Percentiles rank a stretch among this genome's conserved stretches.
phyloP scores from a whole-genome alignment of 2,113 vertebrate genomes.

The Eulemur rufifrons region DNA sequence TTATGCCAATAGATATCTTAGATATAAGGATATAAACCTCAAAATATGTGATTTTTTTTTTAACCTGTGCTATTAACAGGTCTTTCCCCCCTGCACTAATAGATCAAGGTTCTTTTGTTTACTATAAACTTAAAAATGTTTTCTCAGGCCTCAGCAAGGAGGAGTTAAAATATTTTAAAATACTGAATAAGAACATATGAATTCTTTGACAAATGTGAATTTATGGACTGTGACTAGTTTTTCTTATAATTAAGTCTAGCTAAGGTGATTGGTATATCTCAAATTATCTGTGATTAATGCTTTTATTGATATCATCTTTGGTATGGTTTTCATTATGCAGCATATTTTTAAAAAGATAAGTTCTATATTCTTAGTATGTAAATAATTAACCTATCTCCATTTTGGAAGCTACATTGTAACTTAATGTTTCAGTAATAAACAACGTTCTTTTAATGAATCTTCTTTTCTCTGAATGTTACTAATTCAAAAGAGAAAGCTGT shows the following conservation, averaged over 20 bases:
- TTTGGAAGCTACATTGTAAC: neutral
- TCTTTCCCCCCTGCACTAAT: neutral
- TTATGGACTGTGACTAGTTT: neutral
- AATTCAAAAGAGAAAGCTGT: conserved; percentile 69
- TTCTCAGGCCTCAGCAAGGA: neutral
- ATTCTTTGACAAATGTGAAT: neutral
- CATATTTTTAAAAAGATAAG: neutral
- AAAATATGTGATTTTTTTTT: neutral
- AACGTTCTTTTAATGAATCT: conserved; percentile 53
- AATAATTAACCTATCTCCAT: neutral
- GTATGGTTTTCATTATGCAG: conserved; percentile 37
- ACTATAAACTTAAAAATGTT: conserved; percentile 32
- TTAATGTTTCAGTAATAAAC: neutral
- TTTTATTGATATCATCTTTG: neutral
- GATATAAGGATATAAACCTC: neutral
- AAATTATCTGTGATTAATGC: neutral
- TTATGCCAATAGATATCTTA: neutral
- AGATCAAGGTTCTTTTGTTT: neutral
- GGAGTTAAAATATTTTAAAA: conserved; percentile 1
- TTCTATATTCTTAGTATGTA: neutral
- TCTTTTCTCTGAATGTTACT: conserved; percentile 70
- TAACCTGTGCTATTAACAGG: neutral
- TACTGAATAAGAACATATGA: neutral
- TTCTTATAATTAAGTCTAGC: neutral
- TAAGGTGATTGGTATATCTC: neutral